phyloP scores from a whole-genome alignment of 2,113 vertebrate species.

The Vidua chalybeata region DNA sequence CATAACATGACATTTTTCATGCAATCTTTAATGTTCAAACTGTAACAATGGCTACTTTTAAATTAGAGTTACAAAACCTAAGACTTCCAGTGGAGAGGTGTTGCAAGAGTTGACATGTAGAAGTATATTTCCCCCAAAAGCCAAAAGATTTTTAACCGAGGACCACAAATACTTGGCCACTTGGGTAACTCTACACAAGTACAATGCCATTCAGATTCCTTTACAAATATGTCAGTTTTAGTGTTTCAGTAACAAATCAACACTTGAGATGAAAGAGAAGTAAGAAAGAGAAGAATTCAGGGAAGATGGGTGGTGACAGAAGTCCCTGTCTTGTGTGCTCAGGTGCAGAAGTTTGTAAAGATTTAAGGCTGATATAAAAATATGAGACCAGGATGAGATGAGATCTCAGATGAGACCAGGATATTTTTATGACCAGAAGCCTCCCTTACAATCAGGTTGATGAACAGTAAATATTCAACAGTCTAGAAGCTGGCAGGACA shows the following conservation, averaged over 20 bases:
- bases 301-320: not conserved
- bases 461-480: not conserved
- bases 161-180: not conserved
- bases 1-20: not conserved
- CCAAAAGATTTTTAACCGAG: not conserved
- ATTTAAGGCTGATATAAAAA: not conserved
- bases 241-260: constrained; percentile 22
- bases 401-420: not conserved
- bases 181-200: not conserved
- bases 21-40: constrained; percentile 30
- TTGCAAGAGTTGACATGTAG: not conserved
- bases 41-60: constrained; percentile 1
- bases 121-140: not conserved
- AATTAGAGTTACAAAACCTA: not conserved
- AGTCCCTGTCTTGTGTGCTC: not conserved
- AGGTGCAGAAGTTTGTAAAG: not conserved
- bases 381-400: not conserved
- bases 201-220: not conserved
- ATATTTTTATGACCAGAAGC: not conserved
- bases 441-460: not conserved
- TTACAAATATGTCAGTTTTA: constrained; percentile 9
- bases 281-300: not conserved
- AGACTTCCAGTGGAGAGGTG: not conserved
- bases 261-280: not conserved
- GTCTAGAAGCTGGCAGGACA: not conserved